Conservation (phyloP, 53 echinoderm and acorn worm genomes). For the Stichopus horrens region DNA sequence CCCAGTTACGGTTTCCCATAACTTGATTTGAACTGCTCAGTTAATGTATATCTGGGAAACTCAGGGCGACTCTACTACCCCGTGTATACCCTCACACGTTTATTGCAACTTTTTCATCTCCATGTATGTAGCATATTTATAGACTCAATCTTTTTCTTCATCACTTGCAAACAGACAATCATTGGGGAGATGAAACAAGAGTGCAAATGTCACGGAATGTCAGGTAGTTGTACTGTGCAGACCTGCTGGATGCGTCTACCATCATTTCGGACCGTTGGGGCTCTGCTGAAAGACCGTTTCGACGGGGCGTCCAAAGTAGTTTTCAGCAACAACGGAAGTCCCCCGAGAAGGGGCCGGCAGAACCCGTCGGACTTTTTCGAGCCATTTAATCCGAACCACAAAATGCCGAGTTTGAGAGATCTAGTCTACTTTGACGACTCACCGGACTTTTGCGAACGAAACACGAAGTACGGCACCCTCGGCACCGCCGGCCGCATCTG, state of each 20-base stretch:
- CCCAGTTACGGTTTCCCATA: no score
- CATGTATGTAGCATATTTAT: background rate
- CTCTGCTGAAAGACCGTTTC: slow-evolving; percentile 86
- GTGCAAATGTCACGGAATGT: slow-evolving; percentile 99
- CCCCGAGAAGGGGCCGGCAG: slow-evolving; percentile 48
- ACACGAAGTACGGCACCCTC: slow-evolving; percentile 65
- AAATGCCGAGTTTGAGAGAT: slow-evolving; percentile 68
- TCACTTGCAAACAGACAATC: slow-evolving; percentile 64
- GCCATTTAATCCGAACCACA: slow-evolving; percentile 86
- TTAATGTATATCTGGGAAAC: no score
- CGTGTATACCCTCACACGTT: no score
- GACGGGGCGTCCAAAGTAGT: slow-evolving; percentile 91
- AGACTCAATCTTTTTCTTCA: background rate
- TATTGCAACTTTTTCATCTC: background rate
- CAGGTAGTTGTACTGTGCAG: slow-evolving; percentile 86
- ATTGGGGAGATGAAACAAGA: slow-evolving; percentile 77
- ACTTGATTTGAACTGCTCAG: no score
- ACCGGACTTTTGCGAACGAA: slow-evolving; percentile 86
- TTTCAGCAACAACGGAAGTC: slow-evolving; percentile 81
- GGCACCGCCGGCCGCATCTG: slow-evolving; percentile 87
- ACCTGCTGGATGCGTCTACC: slow-evolving; percentile 98
- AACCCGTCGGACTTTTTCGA: slow-evolving; percentile 65
- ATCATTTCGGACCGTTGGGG: slow-evolving; percentile 77
- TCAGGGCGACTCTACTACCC: no score
- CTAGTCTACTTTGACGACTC: slow-evolving; percentile 96